phyloP scores from a whole-genome alignment of 2,113 vertebrate genomes.

The Ursus arctos region DNA sequence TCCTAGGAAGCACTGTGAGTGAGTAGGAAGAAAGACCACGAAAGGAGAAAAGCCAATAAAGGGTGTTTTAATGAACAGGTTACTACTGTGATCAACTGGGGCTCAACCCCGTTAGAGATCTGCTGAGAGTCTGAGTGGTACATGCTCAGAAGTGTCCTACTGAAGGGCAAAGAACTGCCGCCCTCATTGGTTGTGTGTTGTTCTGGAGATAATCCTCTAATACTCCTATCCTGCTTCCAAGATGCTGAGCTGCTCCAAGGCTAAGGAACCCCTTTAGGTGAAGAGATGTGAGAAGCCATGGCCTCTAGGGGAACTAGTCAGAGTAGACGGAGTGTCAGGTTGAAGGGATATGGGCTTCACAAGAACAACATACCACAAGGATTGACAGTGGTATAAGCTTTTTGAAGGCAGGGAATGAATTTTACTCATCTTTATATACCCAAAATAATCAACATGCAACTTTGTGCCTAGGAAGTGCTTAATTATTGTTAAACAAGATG shows the following conservation, averaged over 20 bases:
- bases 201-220: neutral
- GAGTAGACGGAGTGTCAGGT: neutral
- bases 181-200: neutral
- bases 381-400: neutral
- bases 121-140: neutral
- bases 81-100: neutral
- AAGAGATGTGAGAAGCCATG: neutral
- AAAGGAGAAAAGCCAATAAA: conserved; percentile 12
- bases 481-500: neutral
- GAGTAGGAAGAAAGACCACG: neutral
- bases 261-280: neutral
- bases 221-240: neutral
- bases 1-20: neutral
- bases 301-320: neutral
- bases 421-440: neutral
- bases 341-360: neutral
- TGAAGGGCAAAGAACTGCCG: neutral
- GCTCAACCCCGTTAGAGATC: rapidly evolving
- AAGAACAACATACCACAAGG: neutral
- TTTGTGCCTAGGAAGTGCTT: neutral
- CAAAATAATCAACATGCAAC: neutral
- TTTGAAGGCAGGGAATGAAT: neutral
- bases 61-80: neutral
- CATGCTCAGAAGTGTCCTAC: neutral
- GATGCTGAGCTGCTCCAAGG: neutral